A percentile compares a stretch with the other conserved stretches of the same genome.
Conservation (phyloP, 2,888 invertebrate genomes). For the Leucozona laternaria region DNA sequence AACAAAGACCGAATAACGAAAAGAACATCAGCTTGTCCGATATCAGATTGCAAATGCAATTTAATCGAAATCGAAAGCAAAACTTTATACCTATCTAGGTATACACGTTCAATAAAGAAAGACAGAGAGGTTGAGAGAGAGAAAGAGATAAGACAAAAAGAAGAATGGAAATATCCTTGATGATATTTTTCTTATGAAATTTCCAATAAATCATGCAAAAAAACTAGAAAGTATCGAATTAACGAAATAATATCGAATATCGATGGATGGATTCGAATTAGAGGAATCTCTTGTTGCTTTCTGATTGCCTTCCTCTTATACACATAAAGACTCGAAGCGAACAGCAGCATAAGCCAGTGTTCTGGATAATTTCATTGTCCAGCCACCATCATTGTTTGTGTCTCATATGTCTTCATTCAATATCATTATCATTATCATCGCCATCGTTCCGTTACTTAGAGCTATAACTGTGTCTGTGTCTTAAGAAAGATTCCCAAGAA, state of each 20-base stretch:
- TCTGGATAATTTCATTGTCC: slow-evolving; percentile 74
- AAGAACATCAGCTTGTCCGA: slow-evolving; percentile 38
- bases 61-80: slow-evolving; percentile 70
- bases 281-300: slow-evolving; percentile 23
- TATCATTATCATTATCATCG: not conserved
- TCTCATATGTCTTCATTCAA: slow-evolving; percentile 54
- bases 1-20: slow-evolving; percentile 33
- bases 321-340: not conserved
- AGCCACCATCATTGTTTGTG: slow-evolving; percentile 58
- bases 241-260: slow-evolving; percentile 82
- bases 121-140: not conserved
- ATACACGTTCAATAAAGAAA: not conserved
- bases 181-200: slow-evolving; percentile 67
- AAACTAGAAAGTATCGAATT: slow-evolving; percentile 81
- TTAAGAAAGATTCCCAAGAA: slow-evolving; percentile 46
- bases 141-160: not conserved
- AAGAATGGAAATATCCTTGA: slow-evolving; percentile 48
- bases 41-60: slow-evolving; percentile 75
- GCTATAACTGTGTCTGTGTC: slow-evolving; percentile 51
- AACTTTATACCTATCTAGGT: not conserved
- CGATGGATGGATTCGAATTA: slow-evolving; percentile 70
- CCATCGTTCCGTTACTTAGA: slow-evolving; percentile 65
- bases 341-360: slow-evolving; percentile 47
- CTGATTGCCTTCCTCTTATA: not conserved
- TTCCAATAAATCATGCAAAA: slow-evolving; percentile 74